Evolutionary conservation across 2,797 vertebrate species (phyloP), one percentile per base, ranked within the genome.

Genomic region (Helicolenus hilgendorfi): DNA sequence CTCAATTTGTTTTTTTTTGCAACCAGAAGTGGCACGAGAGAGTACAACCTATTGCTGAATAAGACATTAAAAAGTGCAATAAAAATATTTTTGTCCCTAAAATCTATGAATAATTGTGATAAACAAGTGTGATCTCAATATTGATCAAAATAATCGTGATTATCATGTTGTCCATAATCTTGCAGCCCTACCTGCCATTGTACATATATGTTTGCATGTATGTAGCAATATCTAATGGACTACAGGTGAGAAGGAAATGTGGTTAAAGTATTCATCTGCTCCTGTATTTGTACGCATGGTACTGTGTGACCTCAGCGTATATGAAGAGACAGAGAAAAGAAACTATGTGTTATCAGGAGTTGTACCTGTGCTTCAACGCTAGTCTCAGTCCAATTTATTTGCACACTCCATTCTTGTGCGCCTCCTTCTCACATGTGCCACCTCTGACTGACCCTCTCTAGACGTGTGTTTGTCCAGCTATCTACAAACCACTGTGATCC

Each of bases 321-420:
- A 45, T 36, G 11, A 58, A 62, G 29, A 73, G 41, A 55, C 13
- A 56, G 72, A 76, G 53, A 69, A 82, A 60, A 76, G 24, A 72
- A 36, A 60, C 83, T 20, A 62, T 58, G 65, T 77, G 27, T 84
- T 79, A 82, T 85, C 65, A 33, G 70, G 49, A 41, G 38, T 78
- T 56, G 35, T 83, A 84, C 86, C 74, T 72, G 26, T 59, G 85
- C 65, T 79, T 79, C 82, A 27, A 26, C 41, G 4, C 24, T 20
- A 59, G 90, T 89, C 89, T 89, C 80, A 77, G 45, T 91, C 74
- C 90, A 93, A 81, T 93, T 86, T 93, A 73, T 82, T 85, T 87
- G 45, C 71, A 75, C 73, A 75, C 45, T 83, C 79, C 45, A 41
- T 86, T 78, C 22, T 79, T 71, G 75, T 70, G 67, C 14, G 35